Conservation (phyloP, 2,113 vertebrate genomes). For the Colistium nudipinnis region DNA sequence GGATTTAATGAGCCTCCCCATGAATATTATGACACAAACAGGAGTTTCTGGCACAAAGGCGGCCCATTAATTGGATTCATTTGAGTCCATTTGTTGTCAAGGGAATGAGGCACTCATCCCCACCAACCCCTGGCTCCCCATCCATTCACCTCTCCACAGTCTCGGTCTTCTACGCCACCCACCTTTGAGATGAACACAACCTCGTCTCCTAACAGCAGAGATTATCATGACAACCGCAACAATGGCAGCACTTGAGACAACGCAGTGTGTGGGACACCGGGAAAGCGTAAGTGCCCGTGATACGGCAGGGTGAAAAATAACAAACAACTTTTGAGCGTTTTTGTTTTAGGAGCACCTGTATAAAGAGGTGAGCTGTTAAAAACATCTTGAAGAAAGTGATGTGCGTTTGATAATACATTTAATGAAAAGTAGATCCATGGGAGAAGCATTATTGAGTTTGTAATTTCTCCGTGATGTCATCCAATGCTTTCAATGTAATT, state of each 20-base stretch:
- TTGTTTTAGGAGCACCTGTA: constrained; percentile 53
- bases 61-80: constrained; percentile 66
- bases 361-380: constrained; percentile 39
- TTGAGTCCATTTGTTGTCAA: constrained; percentile 68
- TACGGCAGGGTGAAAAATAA: constrained; percentile 42
- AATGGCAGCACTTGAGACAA: constrained; percentile 56
- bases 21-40: constrained; percentile 67
- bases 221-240: constrained; percentile 67
- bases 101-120: constrained; percentile 59
- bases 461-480: not conserved
- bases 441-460: not conserved
- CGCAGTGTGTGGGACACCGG: constrained; percentile 53
- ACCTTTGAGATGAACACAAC: constrained; percentile 56
- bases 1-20: constrained; percentile 52
- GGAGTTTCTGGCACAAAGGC: constrained; percentile 62
- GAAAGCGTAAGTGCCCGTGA: constrained; percentile 57
- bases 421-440: not conserved
- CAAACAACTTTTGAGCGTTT: constrained; percentile 64
- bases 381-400: constrained; percentile 24
- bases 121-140: constrained; percentile 51
- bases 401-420: not conserved
- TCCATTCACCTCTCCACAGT: constrained; percentile 48
- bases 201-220: constrained; percentile 45
- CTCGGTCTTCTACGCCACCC: constrained; percentile 48
- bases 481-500: not conserved